Conservation (phyloP, 2,888 invertebrate genomes). For the Cordilura impudica region DNA sequence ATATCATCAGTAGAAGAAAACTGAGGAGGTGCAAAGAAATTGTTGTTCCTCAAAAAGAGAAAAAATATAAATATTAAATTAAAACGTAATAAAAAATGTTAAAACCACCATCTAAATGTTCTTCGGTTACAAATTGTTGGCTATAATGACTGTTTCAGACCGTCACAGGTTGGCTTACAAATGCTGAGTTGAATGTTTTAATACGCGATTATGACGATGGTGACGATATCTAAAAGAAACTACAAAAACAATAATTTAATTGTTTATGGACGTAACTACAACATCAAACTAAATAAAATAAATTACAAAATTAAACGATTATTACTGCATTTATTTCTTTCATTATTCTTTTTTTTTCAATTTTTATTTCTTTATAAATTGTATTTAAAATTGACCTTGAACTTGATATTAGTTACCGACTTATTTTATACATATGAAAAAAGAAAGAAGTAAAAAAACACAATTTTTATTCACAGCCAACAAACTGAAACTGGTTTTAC, state of each 20-base stretch:
- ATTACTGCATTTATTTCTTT: slow-evolving; percentile 33
- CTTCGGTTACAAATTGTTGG: slow-evolving; percentile 27
- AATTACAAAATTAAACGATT: slow-evolving; percentile 19
- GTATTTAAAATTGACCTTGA: slow-evolving; percentile 66
- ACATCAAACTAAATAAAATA: background rate
- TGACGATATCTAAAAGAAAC: background rate
- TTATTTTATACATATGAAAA: slow-evolving; percentile 35
- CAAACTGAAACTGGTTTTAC: slow-evolving; percentile 52
- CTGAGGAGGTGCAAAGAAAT: background rate
- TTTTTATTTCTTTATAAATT: slow-evolving; percentile 55
- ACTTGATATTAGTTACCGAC: slow-evolving; percentile 68
- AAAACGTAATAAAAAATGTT: slow-evolving; percentile 37
- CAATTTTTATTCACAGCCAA: slow-evolving; percentile 10
- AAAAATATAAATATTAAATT: background rate
- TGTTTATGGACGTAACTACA: background rate
- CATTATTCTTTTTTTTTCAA: slow-evolving; percentile 2
- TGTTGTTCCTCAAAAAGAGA: background rate
- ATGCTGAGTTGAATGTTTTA: slow-evolving; percentile 10
- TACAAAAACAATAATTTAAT: background rate
- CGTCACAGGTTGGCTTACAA: slow-evolving; percentile 14
- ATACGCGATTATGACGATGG: slow-evolving; percentile 2
- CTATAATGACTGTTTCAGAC: slow-evolving; percentile 34
- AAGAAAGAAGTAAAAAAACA: slow-evolving; percentile 29
- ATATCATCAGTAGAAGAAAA: too few species aligned
- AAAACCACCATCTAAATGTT: background rate